Conservation (phyloP, 2,888 invertebrate genomes). For the Brenthis hecate region DNA sequence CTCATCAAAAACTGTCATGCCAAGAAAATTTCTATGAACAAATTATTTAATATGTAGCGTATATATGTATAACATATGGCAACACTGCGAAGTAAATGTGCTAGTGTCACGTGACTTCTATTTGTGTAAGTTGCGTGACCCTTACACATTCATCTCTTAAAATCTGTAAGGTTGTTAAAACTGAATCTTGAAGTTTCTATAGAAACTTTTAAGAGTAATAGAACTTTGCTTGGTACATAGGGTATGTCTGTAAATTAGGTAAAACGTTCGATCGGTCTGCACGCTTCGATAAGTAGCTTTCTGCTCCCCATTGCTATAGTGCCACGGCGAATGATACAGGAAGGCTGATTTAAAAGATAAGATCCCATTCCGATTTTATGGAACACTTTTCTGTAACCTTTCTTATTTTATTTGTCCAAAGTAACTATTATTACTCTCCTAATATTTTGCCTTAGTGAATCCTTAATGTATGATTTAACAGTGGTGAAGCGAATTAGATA, state of each 20-base stretch:
- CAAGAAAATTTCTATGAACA: background rate
- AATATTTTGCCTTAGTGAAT: constrained; percentile 75
- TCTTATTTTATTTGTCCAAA: constrained; percentile 63
- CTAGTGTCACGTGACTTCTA: background rate
- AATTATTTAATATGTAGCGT: background rate
- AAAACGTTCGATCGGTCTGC: background rate
- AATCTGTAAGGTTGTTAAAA: background rate
- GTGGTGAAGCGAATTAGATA: constrained; percentile 79
- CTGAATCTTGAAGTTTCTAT: background rate
- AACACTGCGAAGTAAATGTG: background rate
- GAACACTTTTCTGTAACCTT: constrained; percentile 70
- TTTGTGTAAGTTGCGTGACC: background rate
- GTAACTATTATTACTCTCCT: constrained; percentile 67
- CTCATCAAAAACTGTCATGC: background rate
- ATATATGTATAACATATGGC: constrained; percentile 4
- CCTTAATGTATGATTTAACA: constrained; percentile 73
- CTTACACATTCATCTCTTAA: too few relatives aligned
- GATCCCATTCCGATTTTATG: constrained; percentile 74
- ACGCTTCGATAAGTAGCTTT: constrained; percentile 9
- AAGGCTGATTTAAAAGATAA: constrained; percentile 66
- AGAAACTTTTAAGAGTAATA: background rate
- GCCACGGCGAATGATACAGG: constrained; percentile 62
- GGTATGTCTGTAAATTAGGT: background rate
- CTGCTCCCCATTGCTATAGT: constrained; percentile 44
- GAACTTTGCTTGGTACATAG: background rate